A percentile compares a stretch with the other conserved stretches of the same genome.
Evolutionary conservation across 2,113 vertebrate species (phyloP).

Genomic region (Scomber japonicus): DNA sequence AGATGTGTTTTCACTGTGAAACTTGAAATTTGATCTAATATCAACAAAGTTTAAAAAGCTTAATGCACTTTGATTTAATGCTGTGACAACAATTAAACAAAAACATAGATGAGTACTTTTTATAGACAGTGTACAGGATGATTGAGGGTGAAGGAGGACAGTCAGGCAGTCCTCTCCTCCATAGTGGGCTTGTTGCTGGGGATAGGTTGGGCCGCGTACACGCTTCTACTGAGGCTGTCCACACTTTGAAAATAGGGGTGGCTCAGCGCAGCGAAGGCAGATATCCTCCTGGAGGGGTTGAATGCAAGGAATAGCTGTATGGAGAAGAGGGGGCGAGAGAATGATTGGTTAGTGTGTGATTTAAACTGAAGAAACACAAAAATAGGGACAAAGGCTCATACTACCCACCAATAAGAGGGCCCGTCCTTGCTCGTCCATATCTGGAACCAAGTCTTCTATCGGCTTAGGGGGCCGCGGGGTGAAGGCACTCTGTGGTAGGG

Average conservation of each 20-base stretch:
- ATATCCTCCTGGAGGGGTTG: slow-evolving; percentile 95
- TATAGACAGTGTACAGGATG: slow-evolving; percentile 23
- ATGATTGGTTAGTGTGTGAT: too few species aligned
- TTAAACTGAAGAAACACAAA: background rate
- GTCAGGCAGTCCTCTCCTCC: slow-evolving; percentile 91
- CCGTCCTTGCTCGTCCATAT: slow-evolving; percentile 95
- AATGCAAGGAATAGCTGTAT: slow-evolving; percentile 95
- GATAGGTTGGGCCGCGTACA: slow-evolving; percentile 88
- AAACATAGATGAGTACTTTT: slow-evolving; percentile 25
- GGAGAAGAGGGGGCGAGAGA: background rate
- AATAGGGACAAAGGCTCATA: background rate
- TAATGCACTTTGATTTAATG: slow-evolving; percentile 3
- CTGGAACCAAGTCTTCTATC: slow-evolving; percentile 93
- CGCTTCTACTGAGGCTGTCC: slow-evolving; percentile 91
- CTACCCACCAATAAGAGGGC: slow-evolving; percentile 93
- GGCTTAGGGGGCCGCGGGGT: slow-evolving; percentile 89
- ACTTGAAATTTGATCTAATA: slow-evolving; percentile 26
- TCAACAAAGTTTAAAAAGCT: slow-evolving; percentile 27
- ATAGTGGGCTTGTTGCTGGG: slow-evolving; percentile 91
- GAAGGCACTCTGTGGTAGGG: slow-evolving; percentile 95
- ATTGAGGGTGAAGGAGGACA: slow-evolving; percentile 22
- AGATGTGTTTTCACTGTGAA: slow-evolving; percentile 4
- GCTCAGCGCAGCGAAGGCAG: slow-evolving; percentile 93
- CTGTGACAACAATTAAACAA: slow-evolving; percentile 15
- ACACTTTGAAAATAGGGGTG: slow-evolving; percentile 95